These are phyloP conservation scores for Mesorhabditis spiculigera DNA, from an alignment of 2,888 invertebrate genomes.

Conservation along the genomic window DNA sequence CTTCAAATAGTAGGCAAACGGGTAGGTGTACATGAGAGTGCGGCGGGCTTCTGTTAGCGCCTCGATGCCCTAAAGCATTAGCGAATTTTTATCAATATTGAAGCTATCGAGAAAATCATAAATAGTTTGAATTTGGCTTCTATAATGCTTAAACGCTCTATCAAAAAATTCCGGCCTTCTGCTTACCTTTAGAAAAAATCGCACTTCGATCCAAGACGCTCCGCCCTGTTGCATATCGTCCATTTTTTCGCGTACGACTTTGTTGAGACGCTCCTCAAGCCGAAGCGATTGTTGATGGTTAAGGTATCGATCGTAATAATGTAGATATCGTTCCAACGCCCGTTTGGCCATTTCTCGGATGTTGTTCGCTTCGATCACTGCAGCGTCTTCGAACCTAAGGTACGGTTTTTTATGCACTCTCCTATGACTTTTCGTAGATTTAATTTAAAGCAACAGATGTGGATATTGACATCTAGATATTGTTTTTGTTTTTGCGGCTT, in stretches of 20 bases:
- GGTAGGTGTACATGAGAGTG: slow-evolving; percentile 97
- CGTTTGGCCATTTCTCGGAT: slow-evolving; percentile 84
- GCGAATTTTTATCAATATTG: too few relatives aligned
- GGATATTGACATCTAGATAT: too few relatives aligned
- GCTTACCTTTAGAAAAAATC: too few relatives aligned
- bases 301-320: slow-evolving; percentile 98
- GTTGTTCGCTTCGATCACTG: slow-evolving; percentile 90
- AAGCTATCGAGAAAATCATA: too few relatives aligned
- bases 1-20: slow-evolving; percentile 94
- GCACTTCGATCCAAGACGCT: slow-evolving; percentile 98
- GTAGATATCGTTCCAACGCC: slow-evolving; percentile 89
- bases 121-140: too few relatives aligned
- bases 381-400: slow-evolving; percentile 77
- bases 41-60: slow-evolving; percentile 69
- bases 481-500: too few relatives aligned
- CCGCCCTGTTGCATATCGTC: slow-evolving; percentile 99
- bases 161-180: too few relatives aligned
- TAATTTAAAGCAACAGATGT: too few relatives aligned
- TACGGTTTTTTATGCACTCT: background rate
- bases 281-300: slow-evolving; percentile 98
- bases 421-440: too few relatives aligned
- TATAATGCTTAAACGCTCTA: too few relatives aligned
- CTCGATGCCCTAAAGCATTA: slow-evolving; percentile 70
- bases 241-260: slow-evolving; percentile 72
- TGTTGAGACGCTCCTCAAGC: slow-evolving; percentile 73